Conservation (phyloP, 2,113 vertebrate genomes). For the Elachura formosa region DNA sequence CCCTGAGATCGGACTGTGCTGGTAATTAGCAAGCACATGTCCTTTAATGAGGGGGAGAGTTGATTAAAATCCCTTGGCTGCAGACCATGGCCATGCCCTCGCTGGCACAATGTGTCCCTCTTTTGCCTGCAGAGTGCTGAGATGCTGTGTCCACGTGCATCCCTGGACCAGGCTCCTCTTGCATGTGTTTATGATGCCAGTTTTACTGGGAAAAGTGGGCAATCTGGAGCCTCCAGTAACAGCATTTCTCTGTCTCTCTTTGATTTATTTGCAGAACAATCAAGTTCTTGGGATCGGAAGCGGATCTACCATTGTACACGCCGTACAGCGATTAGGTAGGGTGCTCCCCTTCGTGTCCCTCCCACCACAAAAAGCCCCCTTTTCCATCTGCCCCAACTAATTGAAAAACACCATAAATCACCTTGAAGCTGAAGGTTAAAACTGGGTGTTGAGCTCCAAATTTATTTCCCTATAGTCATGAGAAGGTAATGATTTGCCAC, state of each 20-base stretch:
- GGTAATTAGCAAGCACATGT: neutral
- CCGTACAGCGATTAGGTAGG: conserved; percentile 90
- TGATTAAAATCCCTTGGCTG: neutral
- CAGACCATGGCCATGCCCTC: neutral
- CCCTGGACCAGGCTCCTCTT: neutral
- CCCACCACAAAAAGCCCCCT: neutral
- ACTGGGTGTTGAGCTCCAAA: neutral
- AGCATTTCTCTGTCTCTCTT: neutral
- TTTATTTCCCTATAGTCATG: neutral
- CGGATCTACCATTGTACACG: conserved; percentile 93
- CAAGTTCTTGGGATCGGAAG: conserved; percentile 95
- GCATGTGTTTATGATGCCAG: neutral
- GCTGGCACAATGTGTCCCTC: neutral
- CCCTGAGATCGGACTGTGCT: neutral
- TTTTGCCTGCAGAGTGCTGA: neutral
- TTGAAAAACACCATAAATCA: neutral
- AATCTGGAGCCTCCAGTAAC: neutral
- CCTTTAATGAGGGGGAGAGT: neutral
- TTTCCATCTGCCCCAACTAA: neutral
- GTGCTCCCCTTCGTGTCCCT: neutral
- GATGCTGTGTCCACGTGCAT: neutral
- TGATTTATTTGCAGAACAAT: conserved; percentile 80
- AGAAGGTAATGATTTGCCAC: neutral
- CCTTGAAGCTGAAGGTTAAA: neutral
- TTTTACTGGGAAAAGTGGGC: neutral